Conservation (phyloP, 2,113 vertebrate genomes). For the Bolborhynchus lineola region DNA sequence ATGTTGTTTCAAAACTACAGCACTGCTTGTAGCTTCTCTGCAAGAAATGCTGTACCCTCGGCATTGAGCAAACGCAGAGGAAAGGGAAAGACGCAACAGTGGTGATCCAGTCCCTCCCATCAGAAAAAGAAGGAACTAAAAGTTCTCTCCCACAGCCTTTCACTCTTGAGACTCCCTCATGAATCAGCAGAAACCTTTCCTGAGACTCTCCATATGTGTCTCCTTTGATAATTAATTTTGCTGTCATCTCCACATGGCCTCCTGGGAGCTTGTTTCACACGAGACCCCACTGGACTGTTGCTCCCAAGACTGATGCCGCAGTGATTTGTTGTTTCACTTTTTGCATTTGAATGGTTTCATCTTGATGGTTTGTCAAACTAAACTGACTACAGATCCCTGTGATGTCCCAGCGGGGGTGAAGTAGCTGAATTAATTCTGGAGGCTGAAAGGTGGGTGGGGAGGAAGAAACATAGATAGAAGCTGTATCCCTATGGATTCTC, state of each 20-base stretch:
- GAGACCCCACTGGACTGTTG: background rate
- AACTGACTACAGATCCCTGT: background rate
- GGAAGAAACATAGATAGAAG: background rate
- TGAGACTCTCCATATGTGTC: background rate
- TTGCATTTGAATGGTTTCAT: background rate
- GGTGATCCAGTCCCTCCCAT: background rate
- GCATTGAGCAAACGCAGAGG: background rate
- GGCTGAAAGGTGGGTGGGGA: slow-evolving; percentile 4
- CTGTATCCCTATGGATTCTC: background rate
- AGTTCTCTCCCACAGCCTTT: background rate
- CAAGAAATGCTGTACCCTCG: background rate
- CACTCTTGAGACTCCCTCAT: background rate
- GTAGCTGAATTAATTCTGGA: background rate
- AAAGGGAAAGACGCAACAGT: rapidly evolving
- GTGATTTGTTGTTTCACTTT: background rate
- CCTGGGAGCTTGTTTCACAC: background rate
- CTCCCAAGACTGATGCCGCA: slow-evolving; percentile 2
- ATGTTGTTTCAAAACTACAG: background rate
- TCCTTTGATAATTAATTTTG: background rate
- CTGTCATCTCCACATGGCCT: background rate
- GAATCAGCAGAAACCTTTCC: background rate
- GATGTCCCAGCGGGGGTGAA: background rate
- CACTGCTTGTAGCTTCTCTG: background rate
- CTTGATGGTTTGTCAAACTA: slow-evolving; percentile 29
- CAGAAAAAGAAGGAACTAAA: background rate